Evolutionary conservation across 2,797 vertebrate genomes (phyloP).

Genomic region (Manis javanica): DNA sequence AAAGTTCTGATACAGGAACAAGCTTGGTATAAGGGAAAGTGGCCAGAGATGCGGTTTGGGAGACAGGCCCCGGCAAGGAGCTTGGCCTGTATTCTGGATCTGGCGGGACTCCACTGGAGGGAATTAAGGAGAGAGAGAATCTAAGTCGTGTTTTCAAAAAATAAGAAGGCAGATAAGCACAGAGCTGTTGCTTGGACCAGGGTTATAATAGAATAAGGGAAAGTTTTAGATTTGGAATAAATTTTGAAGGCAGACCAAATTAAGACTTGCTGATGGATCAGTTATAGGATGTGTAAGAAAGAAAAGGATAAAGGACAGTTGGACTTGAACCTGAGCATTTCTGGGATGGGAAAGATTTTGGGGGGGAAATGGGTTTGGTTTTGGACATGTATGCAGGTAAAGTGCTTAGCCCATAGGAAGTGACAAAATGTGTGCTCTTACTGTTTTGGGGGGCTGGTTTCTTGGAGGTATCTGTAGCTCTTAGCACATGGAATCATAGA

Average conservation of each 20-base stretch:
- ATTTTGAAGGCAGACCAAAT: not conserved
- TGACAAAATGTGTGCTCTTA: not conserved
- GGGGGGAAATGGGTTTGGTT: not conserved
- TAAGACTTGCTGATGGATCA: not conserved
- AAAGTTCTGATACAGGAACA: not conserved
- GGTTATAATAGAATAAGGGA: not conserved
- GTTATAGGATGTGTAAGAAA: not conserved
- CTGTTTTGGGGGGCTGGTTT: not conserved
- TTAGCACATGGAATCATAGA: not conserved
- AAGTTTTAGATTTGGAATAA: not conserved
- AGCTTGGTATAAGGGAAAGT: not conserved
- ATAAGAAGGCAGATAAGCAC: not conserved
- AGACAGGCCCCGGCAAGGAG: not conserved
- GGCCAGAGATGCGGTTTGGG: not conserved
- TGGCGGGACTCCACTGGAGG: not conserved
- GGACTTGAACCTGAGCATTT: not conserved
- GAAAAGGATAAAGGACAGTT: not conserved
- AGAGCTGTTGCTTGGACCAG: not conserved
- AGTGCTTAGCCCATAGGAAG: not conserved
- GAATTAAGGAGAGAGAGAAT: not conserved
- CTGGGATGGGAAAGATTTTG: not conserved
- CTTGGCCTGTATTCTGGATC: not conserved
- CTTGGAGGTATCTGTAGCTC: not conserved
- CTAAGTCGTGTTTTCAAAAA: not conserved
- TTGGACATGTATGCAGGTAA: not conserved